A percentile compares a stretch with the other conserved stretches of the same genome.
These are phyloP conservation scores for Sclerodermus sp. DNA, from an alignment of 2,888 invertebrate genomes.

Conservation along the genomic window DNA sequence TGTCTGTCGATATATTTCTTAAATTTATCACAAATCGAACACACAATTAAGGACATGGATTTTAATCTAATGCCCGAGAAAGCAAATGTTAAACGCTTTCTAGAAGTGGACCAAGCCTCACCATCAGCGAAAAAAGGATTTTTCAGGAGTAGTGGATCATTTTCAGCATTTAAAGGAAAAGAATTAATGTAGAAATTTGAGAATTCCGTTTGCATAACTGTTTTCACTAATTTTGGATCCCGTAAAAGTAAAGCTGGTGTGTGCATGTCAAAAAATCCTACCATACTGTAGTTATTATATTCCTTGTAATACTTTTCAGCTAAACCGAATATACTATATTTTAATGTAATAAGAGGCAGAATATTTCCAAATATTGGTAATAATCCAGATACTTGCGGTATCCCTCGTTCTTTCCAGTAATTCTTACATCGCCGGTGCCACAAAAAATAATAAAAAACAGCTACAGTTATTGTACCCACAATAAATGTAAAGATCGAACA, in stretches of 20 bases:
- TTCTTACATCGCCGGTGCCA: background rate
- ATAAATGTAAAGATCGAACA: too few relatives aligned
- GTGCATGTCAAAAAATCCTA: constrained; percentile 26
- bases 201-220: constrained; percentile 30
- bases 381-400: constrained; percentile 16
- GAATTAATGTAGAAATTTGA: constrained; percentile 29
- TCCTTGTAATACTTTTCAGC: constrained; percentile 22
- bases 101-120: constrained; percentile 23
- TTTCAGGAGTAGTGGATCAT: constrained; percentile 27
- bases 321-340: constrained; percentile 10
- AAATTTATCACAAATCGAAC: constrained; percentile 30
- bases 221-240: constrained; percentile 35
- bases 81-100: constrained; percentile 1
- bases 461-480: too few relatives aligned
- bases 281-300: constrained; percentile 27
- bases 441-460: background rate
- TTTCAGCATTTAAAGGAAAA: constrained; percentile 15
- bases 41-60: constrained; percentile 32
- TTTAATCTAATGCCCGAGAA: constrained; percentile 22
- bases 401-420: constrained; percentile 26
- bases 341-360: constrained; percentile 12
- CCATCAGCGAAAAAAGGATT: constrained; percentile 35
- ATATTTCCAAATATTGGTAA: constrained; percentile 32
- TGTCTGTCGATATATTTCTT: constrained; percentile 9
- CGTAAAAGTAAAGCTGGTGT: constrained; percentile 26